phyloP scores from a whole-genome alignment of 1,140 invertebrate genomes.

The Eciton burchellii region DNA sequence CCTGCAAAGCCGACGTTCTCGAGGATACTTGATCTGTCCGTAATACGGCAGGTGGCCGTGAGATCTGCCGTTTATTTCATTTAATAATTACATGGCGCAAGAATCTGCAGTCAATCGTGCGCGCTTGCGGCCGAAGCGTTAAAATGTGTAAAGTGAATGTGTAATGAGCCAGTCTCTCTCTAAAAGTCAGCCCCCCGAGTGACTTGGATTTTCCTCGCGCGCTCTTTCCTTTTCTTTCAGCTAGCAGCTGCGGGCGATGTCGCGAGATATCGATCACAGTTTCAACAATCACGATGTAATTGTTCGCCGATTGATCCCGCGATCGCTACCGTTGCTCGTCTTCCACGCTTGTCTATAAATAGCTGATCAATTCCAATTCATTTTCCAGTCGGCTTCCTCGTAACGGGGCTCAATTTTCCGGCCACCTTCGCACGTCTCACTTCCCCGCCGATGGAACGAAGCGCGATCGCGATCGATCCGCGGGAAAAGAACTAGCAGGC shows the following conservation, averaged over 20 bases:
- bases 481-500: conserved; percentile 29
- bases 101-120: conserved; percentile 1
- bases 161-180: no score
- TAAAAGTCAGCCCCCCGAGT: no score
- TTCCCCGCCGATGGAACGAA: conserved; percentile 21
- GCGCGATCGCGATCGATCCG: conserved; percentile 21
- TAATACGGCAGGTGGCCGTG: conserved; percentile 30
- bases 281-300: no score
- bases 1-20: conserved; percentile 35
- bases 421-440: conserved; percentile 17
- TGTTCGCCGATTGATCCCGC: neutral
- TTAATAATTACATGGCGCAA: conserved; percentile 12
- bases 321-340: conserved; percentile 7
- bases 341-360: conserved; percentile 19
- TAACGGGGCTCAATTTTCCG: conserved; percentile 52
- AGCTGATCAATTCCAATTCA: conserved; percentile 39
- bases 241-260: no score
- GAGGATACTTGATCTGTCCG: conserved; percentile 33
- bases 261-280: no score
- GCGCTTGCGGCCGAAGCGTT: neutral
- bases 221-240: no score
- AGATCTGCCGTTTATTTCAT: conserved; percentile 28
- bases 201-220: no score
- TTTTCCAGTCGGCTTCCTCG: conserved; percentile 43
- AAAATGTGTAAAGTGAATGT: neutral